These are phyloP conservation scores for Coregonus clupeaformis DNA, from an alignment of 2,113 vertebrate species.

Conservation along the genomic window DNA sequence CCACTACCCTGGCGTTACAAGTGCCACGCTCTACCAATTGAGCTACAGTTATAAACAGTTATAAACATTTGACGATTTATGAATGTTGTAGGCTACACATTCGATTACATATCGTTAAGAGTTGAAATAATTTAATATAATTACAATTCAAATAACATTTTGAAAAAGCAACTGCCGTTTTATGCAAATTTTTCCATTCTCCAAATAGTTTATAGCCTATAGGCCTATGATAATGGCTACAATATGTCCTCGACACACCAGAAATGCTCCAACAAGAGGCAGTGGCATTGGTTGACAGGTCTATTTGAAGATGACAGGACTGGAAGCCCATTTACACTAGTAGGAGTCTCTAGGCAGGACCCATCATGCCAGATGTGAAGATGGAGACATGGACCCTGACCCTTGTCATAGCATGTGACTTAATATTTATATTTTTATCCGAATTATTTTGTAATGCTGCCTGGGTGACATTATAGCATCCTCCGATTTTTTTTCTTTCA, in stretches of 20 bases:
- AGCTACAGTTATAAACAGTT: no score
- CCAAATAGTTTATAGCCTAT: neutral
- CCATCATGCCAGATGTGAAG: conserved; percentile 20
- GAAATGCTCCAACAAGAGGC: conserved; percentile 17
- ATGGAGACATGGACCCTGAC: conserved; percentile 43
- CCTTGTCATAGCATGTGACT: conserved; percentile 41
- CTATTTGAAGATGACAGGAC: conserved; percentile 51
- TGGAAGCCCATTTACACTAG: conserved; percentile 49
- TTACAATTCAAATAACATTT: neutral
- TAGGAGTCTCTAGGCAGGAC: conserved; percentile 24
- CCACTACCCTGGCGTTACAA: no score
- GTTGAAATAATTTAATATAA: no score
- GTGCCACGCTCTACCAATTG: no score
- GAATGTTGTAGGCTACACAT: no score
- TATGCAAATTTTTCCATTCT: neutral
- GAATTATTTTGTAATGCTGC: conserved; percentile 8
- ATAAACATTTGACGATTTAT: no score
- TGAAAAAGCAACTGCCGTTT: neutral
- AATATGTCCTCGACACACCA: neutral
- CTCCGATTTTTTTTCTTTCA: neutral
- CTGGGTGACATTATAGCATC: neutral
- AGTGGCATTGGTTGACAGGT: conserved; percentile 49
- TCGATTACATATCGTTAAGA: no score
- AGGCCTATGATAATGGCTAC: neutral
- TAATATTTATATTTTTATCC: conserved; percentile 47